Conservation (phyloP, 1,140 invertebrate genomes). For the Steinernema feltiae region DNA sequence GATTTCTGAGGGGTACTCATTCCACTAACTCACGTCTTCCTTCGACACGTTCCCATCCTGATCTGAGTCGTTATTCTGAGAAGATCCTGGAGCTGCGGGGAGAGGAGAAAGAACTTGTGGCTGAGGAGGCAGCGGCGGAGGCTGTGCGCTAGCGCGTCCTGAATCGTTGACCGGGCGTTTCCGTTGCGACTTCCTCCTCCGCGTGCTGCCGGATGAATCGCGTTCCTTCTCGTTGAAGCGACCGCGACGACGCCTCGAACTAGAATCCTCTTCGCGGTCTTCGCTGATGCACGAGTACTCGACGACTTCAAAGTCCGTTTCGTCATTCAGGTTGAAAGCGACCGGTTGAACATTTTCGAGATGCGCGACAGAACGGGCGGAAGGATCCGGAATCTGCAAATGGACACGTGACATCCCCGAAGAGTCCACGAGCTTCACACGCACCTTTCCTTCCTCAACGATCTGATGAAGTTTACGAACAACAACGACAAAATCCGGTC, state of each 20-base stretch:
- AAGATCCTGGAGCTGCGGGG: not conserved
- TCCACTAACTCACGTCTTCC: not conserved
- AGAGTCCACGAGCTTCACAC: not conserved
- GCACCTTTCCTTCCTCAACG: not conserved
- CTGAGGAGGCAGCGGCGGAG: too few species aligned
- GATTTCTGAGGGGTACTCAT: not conserved
- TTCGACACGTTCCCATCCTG: not conserved
- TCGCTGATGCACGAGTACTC: slow-evolving; percentile 5
- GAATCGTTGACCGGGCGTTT: not conserved
- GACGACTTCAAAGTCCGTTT: not conserved
- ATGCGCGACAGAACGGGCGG: not conserved
- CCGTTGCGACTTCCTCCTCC: not conserved
- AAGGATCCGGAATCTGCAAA: not conserved
- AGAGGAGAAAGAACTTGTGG: too few species aligned
- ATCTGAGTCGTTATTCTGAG: not conserved
- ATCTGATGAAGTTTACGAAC: not conserved
- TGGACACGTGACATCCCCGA: not conserved
- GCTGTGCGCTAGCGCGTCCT: too few species aligned
- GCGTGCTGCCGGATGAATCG: not conserved
- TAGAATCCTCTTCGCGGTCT: not conserved
- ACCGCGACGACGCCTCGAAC: not conserved
- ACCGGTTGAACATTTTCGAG: not conserved
- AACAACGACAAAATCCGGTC: not conserved
- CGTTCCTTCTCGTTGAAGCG: not conserved
- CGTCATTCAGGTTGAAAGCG: not conserved